Percentiles rank a stretch among this genome's conserved stretches.
Evolutionary conservation across 2,113 vertebrate species (phyloP).

Genomic region (Nesogale talazaci): DNA sequence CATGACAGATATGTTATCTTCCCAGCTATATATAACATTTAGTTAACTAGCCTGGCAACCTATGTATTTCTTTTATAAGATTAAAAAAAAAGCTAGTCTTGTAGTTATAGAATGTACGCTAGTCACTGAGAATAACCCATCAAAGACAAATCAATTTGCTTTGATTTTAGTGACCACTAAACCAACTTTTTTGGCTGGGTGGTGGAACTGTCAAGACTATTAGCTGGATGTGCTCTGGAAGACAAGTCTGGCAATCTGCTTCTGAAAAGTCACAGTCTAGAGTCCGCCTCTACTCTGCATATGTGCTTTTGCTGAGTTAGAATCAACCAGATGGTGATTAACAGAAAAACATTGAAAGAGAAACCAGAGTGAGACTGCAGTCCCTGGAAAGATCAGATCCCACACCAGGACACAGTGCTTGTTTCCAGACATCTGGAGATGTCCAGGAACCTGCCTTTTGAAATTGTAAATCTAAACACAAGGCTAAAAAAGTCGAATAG

Average conservation of each 20-base stretch:
- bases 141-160: background rate
- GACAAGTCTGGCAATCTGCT: background rate
- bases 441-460: background rate
- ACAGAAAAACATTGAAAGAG: background rate
- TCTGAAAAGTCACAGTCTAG: background rate
- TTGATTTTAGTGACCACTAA: background rate
- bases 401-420: background rate
- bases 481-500: background rate
- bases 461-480: background rate
- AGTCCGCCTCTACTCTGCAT: background rate
- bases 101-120: background rate
- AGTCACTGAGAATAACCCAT: background rate
- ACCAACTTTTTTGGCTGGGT: background rate
- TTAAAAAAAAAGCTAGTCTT: conserved; percentile 39
- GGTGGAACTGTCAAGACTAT: background rate
- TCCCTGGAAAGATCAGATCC: background rate
- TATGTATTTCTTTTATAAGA: conserved; percentile 47
- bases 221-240: background rate
- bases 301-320: background rate
- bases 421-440: background rate
- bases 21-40: conserved; percentile 65
- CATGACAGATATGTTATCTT: conserved; percentile 67
- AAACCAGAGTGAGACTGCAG: background rate
- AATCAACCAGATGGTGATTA: background rate
- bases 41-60: conserved; percentile 67